phyloP scores from a whole-genome alignment of 2,113 vertebrate genomes.

The Apodemus sylvaticus region DNA sequence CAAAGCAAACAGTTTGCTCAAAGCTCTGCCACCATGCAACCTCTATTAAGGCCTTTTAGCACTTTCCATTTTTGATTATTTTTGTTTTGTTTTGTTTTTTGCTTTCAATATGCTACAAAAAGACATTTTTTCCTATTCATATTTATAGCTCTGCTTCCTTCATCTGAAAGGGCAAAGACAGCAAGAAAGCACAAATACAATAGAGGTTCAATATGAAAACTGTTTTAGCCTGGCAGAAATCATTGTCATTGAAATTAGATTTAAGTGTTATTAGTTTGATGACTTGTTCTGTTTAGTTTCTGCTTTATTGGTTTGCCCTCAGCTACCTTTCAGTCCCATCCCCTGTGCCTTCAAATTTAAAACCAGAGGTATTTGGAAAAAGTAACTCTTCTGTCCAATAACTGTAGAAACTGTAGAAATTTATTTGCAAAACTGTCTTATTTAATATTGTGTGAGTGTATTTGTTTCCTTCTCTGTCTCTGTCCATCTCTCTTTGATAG shows the following conservation, averaged over 20 bases:
- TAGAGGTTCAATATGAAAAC: background rate
- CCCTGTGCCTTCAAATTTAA: background rate
- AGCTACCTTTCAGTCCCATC: background rate
- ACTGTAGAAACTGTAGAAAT: background rate
- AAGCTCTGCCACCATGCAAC: background rate
- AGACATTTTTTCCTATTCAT: conserved; percentile 12
- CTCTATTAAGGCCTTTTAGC: background rate
- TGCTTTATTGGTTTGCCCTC: background rate
- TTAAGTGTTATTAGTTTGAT: background rate
- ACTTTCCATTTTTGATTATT: background rate
- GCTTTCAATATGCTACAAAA: conserved; percentile 15
- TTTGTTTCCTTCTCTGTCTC: background rate
- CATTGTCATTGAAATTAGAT: background rate
- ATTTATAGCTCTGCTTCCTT: background rate
- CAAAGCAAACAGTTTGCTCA: background rate
- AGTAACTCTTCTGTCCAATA: background rate
- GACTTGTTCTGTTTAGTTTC: background rate
- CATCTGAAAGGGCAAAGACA: conserved; percentile 9
- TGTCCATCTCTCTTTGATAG: background rate
- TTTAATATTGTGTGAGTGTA: background rate
- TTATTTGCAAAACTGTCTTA: background rate
- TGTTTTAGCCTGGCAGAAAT: conserved; percentile 18
- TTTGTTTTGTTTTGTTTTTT: background rate
- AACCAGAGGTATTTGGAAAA: background rate
- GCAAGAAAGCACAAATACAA: conserved; percentile 43